Evolutionary conservation across 2,888 invertebrate species (phyloP), one percentile per base, ranked within the genome.

Genomic region (Meloe dianella): DNA sequence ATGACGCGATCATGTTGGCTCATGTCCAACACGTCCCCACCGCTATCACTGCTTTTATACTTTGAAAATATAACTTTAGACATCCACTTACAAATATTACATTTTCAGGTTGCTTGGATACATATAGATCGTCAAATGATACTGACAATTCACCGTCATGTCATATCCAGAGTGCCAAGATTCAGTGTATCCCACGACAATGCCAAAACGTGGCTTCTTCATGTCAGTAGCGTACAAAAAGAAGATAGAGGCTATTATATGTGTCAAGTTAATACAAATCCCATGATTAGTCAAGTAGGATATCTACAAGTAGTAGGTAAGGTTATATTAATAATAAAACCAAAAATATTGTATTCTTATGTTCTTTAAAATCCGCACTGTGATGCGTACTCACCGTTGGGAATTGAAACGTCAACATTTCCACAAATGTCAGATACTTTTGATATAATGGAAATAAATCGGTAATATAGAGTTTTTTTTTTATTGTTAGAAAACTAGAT

Each of bases 111-210:
- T 78, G 96, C 96, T 71, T 96, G 96, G 96, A 92, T 96, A 78
- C 95, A 96, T 85, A 95, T 96, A 80, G 95, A 96, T 84, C 90
- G 95, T 61, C 94, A 96, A 86, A 95, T 96, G 93, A 92, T 96
- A 80, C 87, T 96, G 73, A 95, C 96, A 56, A 94, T 96, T 81
- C 95, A 96, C 85, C 91, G 93, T 30, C 95, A 95, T 85, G 94
- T 96, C 74, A 95, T 96, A 79, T 93, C 95, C 10, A 89, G 94
- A 66, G 91, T 96, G 83, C 92, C 95, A n/a, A 88, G 96, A 72
- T 95, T 95, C 85, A 93, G 93, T 82, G 94, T 96, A 65, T 92
- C 94, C 6, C 93, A 95, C 82, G 94, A 95, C 85, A 95, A 95
- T 83, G 94, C 94, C 71, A 95, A 94, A 87, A 95, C 95, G 60